phyloP scores from a whole-genome alignment of 2,797 vertebrate genomes.

The Odontamblyopus lacepedii region DNA sequence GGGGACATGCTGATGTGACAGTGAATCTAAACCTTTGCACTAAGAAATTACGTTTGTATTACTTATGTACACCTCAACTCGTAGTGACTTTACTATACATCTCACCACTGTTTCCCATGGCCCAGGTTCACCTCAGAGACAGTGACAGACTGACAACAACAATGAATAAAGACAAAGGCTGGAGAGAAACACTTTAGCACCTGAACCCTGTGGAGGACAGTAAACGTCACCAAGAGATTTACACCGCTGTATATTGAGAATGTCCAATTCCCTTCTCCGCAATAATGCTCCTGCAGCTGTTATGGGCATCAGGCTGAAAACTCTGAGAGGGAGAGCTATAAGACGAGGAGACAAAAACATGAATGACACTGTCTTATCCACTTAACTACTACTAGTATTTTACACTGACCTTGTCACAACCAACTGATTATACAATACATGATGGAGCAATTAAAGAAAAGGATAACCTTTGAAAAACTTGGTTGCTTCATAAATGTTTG shows the following conservation, averaged over 20 bases:
- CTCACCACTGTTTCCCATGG: constrained; percentile 10
- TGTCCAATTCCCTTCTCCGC: constrained; percentile 88
- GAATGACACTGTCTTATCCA: constrained; percentile 71
- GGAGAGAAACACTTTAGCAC: constrained; percentile 91
- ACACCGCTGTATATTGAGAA: constrained; percentile 90
- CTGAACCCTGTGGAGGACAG: constrained; percentile 92
- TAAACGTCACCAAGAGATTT: constrained; percentile 96
- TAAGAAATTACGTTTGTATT: neutral
- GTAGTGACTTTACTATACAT: neutral
- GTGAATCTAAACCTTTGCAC: neutral
- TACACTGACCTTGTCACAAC: constrained; percentile 68
- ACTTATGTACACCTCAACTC: neutral
- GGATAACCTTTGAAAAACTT: constrained; percentile 42
- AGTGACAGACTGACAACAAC: constrained; percentile 33
- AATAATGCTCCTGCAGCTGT: constrained; percentile 91
- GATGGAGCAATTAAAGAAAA: constrained; percentile 6
- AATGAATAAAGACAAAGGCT: constrained; percentile 56
- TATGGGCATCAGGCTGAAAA: constrained; percentile 85
- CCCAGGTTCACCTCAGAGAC: constrained; percentile 25
- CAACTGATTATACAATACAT: constrained; percentile 47
- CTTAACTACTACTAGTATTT: constrained; percentile 70
- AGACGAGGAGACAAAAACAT: constrained; percentile 58
- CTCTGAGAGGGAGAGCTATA: constrained; percentile 14
- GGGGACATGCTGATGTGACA: neutral
- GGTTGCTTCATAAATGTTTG: neutral